These are phyloP conservation scores for Uropetala carovei DNA, from an alignment of 2,888 invertebrate genomes.

Conservation along the genomic window DNA sequence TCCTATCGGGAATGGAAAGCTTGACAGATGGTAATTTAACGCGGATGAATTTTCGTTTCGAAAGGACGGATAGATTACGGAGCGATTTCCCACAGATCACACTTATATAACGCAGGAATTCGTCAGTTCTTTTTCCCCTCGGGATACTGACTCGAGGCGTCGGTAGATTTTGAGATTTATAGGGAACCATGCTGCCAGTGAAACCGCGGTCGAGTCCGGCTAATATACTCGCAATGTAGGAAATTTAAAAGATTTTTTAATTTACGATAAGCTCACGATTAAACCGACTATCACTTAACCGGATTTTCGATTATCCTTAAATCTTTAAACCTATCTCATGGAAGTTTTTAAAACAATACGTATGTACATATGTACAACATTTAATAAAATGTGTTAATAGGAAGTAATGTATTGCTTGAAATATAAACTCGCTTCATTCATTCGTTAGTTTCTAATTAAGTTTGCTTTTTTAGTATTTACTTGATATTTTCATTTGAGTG, in stretches of 20 bases:
- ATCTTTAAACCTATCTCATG: no score
- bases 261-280: no score
- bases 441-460: no score
- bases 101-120: background rate
- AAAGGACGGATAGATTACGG: constrained; percentile 11
- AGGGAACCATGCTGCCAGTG: background rate
- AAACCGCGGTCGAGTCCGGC: background rate
- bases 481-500: no score
- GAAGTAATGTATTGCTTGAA: no score
- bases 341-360: no score
- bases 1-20: background rate
- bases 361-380: no score
- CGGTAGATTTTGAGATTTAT: background rate
- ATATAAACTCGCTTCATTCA: no score
- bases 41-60: constrained; percentile 5
- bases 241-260: background rate
- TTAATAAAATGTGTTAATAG: no score
- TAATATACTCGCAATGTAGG: background rate
- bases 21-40: constrained; percentile 18
- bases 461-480: no score
- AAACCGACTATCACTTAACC: no score
- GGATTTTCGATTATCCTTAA: no score
- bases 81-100: constrained; percentile 12
- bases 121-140: background rate
- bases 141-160: background rate